Conservation (phyloP, 2,797 vertebrate species). For the Artibeus jamaicensis region DNA sequence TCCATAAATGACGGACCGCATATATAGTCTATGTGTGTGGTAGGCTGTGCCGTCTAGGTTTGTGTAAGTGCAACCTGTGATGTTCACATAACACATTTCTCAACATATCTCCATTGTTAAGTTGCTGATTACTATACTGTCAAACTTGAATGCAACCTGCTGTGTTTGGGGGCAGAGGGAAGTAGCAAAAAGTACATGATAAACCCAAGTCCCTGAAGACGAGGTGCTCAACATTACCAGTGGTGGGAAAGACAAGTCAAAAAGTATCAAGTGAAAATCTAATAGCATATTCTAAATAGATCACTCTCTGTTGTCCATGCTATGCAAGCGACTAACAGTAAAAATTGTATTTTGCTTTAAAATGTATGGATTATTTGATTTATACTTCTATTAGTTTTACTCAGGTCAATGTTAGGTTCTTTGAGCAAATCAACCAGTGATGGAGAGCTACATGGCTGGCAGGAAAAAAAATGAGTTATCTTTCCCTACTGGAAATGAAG, state of each 20-base stretch:
- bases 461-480: background rate
- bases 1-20: background rate
- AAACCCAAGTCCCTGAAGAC: background rate
- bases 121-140: background rate
- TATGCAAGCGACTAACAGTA: background rate
- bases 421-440: background rate
- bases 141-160: background rate
- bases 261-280: background rate
- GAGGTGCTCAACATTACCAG: background rate
- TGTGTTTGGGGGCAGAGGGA: background rate
- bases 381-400: background rate
- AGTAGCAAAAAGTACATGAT: background rate
- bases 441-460: background rate
- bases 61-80: background rate
- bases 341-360: background rate
- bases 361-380: background rate
- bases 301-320: background rate
- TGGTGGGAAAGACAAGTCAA: background rate
- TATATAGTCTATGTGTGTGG: background rate
- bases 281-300: background rate
- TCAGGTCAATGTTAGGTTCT: background rate
- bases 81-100: background rate
- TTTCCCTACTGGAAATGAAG: background rate
- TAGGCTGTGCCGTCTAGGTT: background rate
- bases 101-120: background rate